phyloP scores from a whole-genome alignment of 1,140 invertebrate species.

The Rhagoletis pomonella region DNA sequence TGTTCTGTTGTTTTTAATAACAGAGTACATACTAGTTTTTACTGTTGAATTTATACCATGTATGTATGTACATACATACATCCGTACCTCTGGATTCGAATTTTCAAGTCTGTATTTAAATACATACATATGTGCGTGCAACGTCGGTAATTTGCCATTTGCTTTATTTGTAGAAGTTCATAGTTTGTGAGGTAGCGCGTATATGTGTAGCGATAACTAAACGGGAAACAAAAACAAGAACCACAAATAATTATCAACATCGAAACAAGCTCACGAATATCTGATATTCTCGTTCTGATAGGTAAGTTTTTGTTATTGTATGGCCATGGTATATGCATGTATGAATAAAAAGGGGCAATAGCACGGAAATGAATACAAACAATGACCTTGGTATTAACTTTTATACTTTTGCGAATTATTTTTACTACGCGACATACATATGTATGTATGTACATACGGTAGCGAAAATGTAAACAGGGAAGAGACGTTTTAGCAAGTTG shows the following conservation, averaged over 20 bases:
- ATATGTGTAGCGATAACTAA: neutral
- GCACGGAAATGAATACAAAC: constrained; percentile 12
- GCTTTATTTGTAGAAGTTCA: too few relatives aligned
- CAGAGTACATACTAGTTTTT: too few relatives aligned
- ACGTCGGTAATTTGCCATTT: too few relatives aligned
- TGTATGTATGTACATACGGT: too few relatives aligned
- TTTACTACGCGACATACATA: neutral
- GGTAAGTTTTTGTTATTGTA: constrained; percentile 3
- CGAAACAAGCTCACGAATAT: neutral
- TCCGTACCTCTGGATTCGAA: too few relatives aligned
- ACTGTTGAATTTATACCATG: too few relatives aligned
- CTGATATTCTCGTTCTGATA: neutral
- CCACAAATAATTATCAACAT: neutral
- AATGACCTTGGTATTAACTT: neutral
- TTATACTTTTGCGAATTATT: neutral
- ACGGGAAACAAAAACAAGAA: neutral
- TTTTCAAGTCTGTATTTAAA: too few relatives aligned
- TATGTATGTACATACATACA: too few relatives aligned
- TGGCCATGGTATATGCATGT: neutral
- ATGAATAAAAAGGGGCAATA: constrained; percentile 41
- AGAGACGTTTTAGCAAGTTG: too few relatives aligned
- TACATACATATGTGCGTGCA: too few relatives aligned
- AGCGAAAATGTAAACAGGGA: too few relatives aligned
- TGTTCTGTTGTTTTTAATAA: too few relatives aligned
- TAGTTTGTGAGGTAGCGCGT: neutral